Percentiles rank a stretch among this genome's conserved stretches.
These are phyloP conservation scores for Julus scandinavius DNA, from an alignment of 2,888 invertebrate species.

Conservation along the genomic window DNA sequence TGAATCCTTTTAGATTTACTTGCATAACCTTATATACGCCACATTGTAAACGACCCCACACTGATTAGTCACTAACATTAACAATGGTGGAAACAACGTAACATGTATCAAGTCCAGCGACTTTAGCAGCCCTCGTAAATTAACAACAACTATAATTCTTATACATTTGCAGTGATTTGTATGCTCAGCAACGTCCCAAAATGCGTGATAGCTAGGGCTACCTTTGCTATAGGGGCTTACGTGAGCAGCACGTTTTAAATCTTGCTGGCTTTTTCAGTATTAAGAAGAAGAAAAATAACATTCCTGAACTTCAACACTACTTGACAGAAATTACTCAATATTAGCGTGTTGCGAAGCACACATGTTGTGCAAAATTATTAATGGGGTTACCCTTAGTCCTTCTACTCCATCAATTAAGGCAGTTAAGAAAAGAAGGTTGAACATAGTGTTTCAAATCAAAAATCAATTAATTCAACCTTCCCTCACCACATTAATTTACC, in stretches of 20 bases:
- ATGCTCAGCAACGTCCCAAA: background rate
- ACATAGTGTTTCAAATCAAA: background rate
- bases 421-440: slow-evolving; percentile 33
- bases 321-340: background rate
- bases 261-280: slow-evolving; percentile 2
- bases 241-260: slow-evolving; percentile 9
- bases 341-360: background rate
- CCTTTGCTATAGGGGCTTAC: background rate
- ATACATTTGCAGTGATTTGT: background rate
- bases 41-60: background rate
- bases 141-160: slow-evolving; percentile 33
- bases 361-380: background rate
- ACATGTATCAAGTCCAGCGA: background rate
- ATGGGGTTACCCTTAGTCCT: slow-evolving; percentile 12
- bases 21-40: background rate
- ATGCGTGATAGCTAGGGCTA: background rate
- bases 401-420: slow-evolving; percentile 17
- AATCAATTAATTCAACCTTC: slow-evolving; percentile 3
- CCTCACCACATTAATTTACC: background rate
- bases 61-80: slow-evolving; percentile 20
- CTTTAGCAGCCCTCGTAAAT: slow-evolving; percentile 15
- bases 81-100: slow-evolving; percentile 28
- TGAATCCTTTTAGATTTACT: background rate
- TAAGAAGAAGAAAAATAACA: background rate
- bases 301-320: slow-evolving; percentile 11